Percentiles rank a stretch among this genome's conserved stretches.
These are phyloP conservation scores for Rhinoptilus africanus DNA, from an alignment of 2,113 vertebrate genomes.

Conservation along the genomic window DNA sequence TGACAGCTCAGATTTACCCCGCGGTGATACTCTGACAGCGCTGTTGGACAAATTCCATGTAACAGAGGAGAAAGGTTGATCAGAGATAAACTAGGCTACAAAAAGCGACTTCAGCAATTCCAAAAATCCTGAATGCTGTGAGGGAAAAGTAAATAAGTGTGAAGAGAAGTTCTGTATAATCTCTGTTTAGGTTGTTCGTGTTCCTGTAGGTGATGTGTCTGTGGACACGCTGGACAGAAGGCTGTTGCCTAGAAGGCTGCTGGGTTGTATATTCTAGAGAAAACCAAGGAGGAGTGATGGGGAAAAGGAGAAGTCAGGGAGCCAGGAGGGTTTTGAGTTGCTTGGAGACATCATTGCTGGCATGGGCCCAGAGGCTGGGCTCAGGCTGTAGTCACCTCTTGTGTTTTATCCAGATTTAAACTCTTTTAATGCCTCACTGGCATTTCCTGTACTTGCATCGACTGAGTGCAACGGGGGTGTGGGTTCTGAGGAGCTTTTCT, in stretches of 20 bases:
- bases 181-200: accelerated
- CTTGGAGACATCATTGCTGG: background rate
- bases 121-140: background rate
- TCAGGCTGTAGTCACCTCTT: background rate
- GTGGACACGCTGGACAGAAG: background rate
- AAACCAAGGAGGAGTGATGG: background rate
- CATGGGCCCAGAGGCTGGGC: background rate
- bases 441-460: background rate
- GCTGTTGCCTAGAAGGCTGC: background rate
- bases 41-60: background rate
- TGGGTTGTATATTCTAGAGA: background rate
- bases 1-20: background rate
- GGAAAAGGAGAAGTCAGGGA: background rate
- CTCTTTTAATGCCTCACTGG: background rate
- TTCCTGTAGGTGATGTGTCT: background rate
- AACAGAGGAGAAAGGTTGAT: background rate
- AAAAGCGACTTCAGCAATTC: background rate
- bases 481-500: background rate
- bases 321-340: background rate
- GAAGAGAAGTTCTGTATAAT: background rate
- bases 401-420: background rate
- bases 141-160: background rate
- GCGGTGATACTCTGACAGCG: background rate
- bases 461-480: accelerated
- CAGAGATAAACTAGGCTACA: background rate